Evolutionary conservation across 2,888 invertebrate species (phyloP), one percentile per base, ranked within the genome.

Genomic region (Incurvaria masculella): DNA sequence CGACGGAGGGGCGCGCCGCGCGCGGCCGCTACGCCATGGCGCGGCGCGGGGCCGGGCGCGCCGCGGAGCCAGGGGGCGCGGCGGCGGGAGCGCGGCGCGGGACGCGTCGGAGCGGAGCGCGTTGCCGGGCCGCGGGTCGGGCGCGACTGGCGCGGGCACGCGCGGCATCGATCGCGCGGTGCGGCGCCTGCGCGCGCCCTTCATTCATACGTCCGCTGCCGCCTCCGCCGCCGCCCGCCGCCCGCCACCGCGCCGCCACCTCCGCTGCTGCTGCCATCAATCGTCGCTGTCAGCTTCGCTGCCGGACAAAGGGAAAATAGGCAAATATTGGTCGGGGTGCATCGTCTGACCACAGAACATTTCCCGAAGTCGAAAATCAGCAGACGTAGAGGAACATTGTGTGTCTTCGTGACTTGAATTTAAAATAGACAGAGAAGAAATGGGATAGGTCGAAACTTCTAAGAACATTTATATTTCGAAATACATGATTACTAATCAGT

Each of bases 51-150:
- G 27, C 57, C 59, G 47, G 53, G 59, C 45, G 21, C 16, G 16
- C 42, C 42, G 51, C 41, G 52, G 45, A 38, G 44, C 53, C 65
- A 64, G 66, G 63, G 65, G 61, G 61, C 59, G 58, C 59, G 60
- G 63, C 62, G 63, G 61, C 62, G 63, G 60, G 60, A 60, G 61
- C 60, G 60, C 57, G 61, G 57, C 61, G 63, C 65, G 63, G 60
- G 57, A 60, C 60, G 58, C 56, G 57, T 62, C 61, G 60, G 60
- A 59, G 58, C 61, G 59, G 58, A 56, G 61, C 62, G 59, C 63
- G 60, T 59, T 60, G 56, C 51, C 55, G 57, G 57, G 62, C 68
- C 66, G 68, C 65, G 63, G 67, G 59, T 65, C 61, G 63, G 63
- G 62, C 66, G 67, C 67, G 64, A 68, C 67, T 64, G 68, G 59